Evolutionary conservation across 1,140 invertebrate genomes (phyloP).

Genomic region (Agrypnia vestita): DNA sequence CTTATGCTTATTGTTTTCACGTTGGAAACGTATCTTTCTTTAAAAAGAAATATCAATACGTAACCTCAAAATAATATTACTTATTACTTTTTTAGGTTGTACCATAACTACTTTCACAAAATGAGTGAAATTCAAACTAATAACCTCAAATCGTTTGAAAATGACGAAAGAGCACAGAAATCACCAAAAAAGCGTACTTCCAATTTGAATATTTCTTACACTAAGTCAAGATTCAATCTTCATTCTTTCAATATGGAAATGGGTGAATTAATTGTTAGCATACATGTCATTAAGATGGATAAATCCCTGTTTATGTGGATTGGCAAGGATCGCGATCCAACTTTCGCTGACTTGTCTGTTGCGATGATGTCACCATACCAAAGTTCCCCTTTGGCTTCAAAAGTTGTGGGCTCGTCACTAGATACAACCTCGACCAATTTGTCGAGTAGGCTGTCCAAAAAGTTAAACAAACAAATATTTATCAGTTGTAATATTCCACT

Average conservation of each 20-base stretch:
- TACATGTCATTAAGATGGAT: conserved; percentile 57
- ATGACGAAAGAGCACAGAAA: conserved; percentile 9
- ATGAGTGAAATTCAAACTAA: background rate
- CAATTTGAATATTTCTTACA: conserved; percentile 52
- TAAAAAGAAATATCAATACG: too few relatives aligned
- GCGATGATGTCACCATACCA: conserved; percentile 44
- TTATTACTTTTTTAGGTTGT: too few relatives aligned
- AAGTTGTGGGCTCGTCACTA: conserved; percentile 49
- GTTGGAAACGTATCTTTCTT: too few relatives aligned
- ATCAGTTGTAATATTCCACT: conserved; percentile 56
- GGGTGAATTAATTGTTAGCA: conserved; percentile 45
- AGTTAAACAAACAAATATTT: conserved; percentile 58
- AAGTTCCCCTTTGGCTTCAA: conserved; percentile 35
- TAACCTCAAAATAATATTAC: too few relatives aligned
- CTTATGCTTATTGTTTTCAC: too few relatives aligned
- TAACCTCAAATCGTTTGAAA: background rate
- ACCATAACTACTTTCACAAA: background rate
- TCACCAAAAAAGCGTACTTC: conserved; percentile 51
- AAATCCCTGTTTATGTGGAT: conserved; percentile 60
- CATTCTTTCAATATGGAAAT: conserved; percentile 46
- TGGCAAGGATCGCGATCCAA: conserved; percentile 42
- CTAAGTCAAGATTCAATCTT: conserved; percentile 32
- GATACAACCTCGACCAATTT: conserved; percentile 53
- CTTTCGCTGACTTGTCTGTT: conserved; percentile 55
- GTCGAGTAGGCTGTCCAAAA: conserved; percentile 51